Evolutionary conservation across 2,113 vertebrate species (phyloP).

Genomic region (Xiphophorus maculatus): DNA sequence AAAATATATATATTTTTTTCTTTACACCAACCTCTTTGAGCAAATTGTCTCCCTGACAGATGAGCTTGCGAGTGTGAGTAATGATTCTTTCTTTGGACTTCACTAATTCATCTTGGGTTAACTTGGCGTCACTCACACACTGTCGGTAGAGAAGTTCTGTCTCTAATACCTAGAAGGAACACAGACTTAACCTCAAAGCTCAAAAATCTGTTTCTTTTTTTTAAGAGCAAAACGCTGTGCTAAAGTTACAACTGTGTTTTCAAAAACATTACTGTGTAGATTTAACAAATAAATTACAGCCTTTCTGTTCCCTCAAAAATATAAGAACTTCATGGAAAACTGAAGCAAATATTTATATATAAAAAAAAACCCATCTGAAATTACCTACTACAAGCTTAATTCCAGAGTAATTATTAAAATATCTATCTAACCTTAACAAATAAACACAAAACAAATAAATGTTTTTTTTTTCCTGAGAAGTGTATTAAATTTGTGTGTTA

Average conservation of each 20-base stretch:
- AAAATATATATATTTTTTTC: neutral
- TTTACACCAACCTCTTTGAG: conserved; percentile 84
- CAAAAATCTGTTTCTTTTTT: neutral
- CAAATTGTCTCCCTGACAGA: conserved; percentile 90
- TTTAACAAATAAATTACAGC: no score
- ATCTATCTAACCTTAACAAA: neutral
- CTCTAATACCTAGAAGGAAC: conserved; percentile 79
- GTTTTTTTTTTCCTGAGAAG: neutral
- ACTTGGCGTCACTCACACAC: conserved; percentile 82
- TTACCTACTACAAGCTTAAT: no score
- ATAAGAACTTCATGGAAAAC: no score
- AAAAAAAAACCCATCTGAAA: neutral
- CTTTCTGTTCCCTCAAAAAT: no score
- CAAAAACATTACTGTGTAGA: neutral
- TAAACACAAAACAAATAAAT: neutral
- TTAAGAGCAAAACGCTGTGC: neutral
- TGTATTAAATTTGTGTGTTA: neutral
- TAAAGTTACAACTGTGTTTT: neutral
- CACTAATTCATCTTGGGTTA: conserved; percentile 84
- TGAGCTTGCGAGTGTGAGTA: conserved; percentile 88
- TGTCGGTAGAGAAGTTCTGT: conserved; percentile 79
- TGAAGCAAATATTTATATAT: no score
- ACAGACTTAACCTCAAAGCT: conserved; percentile 6
- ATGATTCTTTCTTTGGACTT: conserved; percentile 85
- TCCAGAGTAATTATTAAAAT: neutral